Evolutionary conservation across 1,140 invertebrate genomes (phyloP), one percentile per base, ranked within the genome.

Genomic region (Atta cephalotes): DNA sequence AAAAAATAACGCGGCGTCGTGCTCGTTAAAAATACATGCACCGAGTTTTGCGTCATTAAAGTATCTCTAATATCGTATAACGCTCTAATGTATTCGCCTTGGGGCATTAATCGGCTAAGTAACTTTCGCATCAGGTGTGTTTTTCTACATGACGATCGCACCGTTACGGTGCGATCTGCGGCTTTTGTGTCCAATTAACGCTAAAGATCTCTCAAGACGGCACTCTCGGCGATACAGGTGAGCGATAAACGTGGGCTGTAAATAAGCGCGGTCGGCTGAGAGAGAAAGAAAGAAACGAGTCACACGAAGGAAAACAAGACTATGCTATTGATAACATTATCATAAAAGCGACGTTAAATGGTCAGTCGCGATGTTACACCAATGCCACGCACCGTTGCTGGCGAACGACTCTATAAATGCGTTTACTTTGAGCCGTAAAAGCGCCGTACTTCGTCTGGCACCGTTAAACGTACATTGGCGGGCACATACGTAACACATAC

Each of bases 361-460:
- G 88, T 90, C 79, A 90, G 88, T 87, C 82, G 91, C 93, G 93
- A 92, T 89, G 88, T 92, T 92, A 90, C 85, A 88, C 87, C 91
- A 89, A 91, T 85, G 88, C 87, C 77, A 88, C 68, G 91, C 68
- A 58, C 88, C 88, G 91, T 82, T 89, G 86, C 86, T 92, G 87
- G 84, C 92, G 93, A 92, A 95, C 88, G 93, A 88, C 93, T 94
- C 94, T 94, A 95, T 95, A 95, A 95, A 95, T 93, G 93, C 93
- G 92, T 94, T 95, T 95, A 95, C 94, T 95, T 95, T 95, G 92
- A 92, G 90, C 92, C 89, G 92, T 95, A 94, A 95, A 95, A 95
- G 94, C 92, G 88, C 85, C 89, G 92, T 92, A 92, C 86, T 93
- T 93, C 92, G 88, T 88, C 91, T 92, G 90, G 86, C 89, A 90